Percentiles rank a stretch among this genome's conserved stretches.
phyloP scores from a whole-genome alignment of 2,113 vertebrate genomes.

The Gasterosteus aculeatus region DNA sequence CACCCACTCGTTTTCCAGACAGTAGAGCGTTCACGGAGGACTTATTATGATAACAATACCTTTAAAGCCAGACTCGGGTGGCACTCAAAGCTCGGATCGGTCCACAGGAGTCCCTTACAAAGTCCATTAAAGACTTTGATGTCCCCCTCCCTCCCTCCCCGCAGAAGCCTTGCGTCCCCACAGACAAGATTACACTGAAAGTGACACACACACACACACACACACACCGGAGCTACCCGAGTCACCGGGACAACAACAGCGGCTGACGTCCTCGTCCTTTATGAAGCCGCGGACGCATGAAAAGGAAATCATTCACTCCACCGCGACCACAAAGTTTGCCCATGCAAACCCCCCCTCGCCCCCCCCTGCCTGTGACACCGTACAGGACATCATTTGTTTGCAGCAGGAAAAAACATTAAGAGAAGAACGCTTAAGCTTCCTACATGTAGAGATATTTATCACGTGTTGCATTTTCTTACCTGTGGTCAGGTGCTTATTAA shows the following conservation, averaged over 20 bases:
- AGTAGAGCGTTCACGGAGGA: background rate
- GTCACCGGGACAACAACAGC: slow-evolving; percentile 27
- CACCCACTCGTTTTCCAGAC: background rate
- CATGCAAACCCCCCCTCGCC: slow-evolving; percentile 39
- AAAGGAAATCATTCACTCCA: slow-evolving; percentile 19
- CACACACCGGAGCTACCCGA: slow-evolving; percentile 13
- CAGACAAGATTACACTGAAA: background rate
- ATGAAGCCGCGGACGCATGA: slow-evolving; percentile 33
- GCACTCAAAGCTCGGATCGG: slow-evolving; percentile 31
- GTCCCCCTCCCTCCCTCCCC: slow-evolving; percentile 28
- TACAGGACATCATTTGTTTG: background rate
- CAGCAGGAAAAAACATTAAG: background rate
- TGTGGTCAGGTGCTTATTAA: background rate
- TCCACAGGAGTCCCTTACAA: slow-evolving; percentile 37
- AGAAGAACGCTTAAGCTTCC: background rate
- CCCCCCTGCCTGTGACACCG: background rate
- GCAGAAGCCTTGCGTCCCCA: too few species aligned
- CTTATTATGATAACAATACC: background rate
- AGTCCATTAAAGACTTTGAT: slow-evolving; percentile 49
- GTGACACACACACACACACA: background rate
- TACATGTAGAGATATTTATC: background rate
- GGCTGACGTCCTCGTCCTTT: slow-evolving; percentile 31
- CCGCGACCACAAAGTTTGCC: slow-evolving; percentile 5
- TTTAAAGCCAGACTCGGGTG: background rate
- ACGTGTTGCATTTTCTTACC: background rate